A percentile compares a stretch with the other conserved stretches of the same genome.
Evolutionary conservation across 2,888 invertebrate genomes (phyloP).

Genomic region (Agrypnus murinus): DNA sequence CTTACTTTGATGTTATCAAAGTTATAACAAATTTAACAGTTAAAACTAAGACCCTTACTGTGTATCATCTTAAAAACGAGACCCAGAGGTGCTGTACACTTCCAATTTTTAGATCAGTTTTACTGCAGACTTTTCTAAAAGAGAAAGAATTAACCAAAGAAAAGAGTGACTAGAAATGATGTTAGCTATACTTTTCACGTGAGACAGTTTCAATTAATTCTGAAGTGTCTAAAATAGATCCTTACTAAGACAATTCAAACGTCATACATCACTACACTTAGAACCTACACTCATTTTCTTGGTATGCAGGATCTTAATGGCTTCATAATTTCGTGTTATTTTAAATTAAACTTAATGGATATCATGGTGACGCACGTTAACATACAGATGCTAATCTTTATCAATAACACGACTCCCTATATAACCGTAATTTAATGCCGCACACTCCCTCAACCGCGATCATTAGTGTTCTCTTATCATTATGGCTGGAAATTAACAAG

Average conservation of each 20-base stretch:
- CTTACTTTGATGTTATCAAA: constrained; percentile 16
- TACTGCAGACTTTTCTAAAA: neutral
- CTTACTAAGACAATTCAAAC: too few relatives aligned
- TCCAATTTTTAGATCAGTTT: constrained; percentile 13
- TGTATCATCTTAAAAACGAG: neutral
- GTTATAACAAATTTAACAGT: constrained; percentile 13
- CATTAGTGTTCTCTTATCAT: constrained; percentile 36
- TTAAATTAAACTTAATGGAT: constrained; percentile 31
- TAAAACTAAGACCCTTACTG: neutral
- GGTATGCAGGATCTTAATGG: constrained; percentile 5
- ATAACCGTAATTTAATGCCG: constrained; percentile 37
- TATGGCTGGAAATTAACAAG: constrained; percentile 21
- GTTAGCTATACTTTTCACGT: too few relatives aligned
- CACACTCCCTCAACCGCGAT: constrained; percentile 17
- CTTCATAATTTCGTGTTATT: constrained; percentile 22
- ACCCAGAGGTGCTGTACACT: neutral
- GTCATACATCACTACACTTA: too few relatives aligned
- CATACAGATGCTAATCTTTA: constrained; percentile 40
- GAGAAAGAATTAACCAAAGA: too few relatives aligned
- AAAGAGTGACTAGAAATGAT: too few relatives aligned
- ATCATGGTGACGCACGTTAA: constrained; percentile 23
- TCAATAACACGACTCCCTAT: constrained; percentile 34
- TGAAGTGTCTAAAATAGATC: too few relatives aligned
- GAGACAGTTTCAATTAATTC: too few relatives aligned
- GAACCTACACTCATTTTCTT: neutral